Conservation (phyloP, 1,140 invertebrate genomes). For the Ericerus pela region DNA sequence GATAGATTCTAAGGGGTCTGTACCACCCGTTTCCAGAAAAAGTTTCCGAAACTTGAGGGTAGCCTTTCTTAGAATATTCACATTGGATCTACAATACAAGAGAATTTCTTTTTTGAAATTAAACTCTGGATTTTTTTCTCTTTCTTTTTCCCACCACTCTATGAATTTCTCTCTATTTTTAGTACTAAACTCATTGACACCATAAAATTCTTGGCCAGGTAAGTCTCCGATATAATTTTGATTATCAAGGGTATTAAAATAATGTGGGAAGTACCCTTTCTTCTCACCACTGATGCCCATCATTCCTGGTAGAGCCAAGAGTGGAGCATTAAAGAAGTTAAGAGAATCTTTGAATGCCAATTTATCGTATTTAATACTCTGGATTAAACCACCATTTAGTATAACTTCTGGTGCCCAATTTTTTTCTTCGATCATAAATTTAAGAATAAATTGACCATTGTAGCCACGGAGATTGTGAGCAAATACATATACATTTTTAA, state of each 20-base stretch:
- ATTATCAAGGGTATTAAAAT: slow-evolving; percentile 21
- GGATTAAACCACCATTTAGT: not conserved
- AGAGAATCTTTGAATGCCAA: slow-evolving; percentile 5
- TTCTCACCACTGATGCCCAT: slow-evolving; percentile 18
- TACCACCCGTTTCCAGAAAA: slow-evolving; percentile 2
- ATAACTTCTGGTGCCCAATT: not conserved
- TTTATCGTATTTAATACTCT: not conserved
- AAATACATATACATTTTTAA: not conserved
- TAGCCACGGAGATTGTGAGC: not conserved
- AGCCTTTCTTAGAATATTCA: slow-evolving; percentile 24
- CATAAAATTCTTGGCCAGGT: slow-evolving; percentile 17
- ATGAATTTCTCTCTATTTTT: slow-evolving; percentile 15
- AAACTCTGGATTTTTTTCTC: slow-evolving; percentile 17
- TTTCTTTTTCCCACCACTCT: slow-evolving; percentile 19
- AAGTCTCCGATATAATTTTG: slow-evolving; percentile 20
- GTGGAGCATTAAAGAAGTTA: not conserved
- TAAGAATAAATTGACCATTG: not conserved
- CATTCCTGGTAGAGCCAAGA: slow-evolving; percentile 15
- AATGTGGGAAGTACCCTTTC: slow-evolving; percentile 24
- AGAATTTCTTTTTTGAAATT: slow-evolving; percentile 20
- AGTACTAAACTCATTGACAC: slow-evolving; percentile 16
- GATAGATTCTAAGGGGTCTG: slow-evolving; percentile 14
- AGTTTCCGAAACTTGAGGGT: slow-evolving; percentile 24
- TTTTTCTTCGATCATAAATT: not conserved
- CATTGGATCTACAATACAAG: slow-evolving; percentile 21